Evolutionary conservation across 2,888 invertebrate species (phyloP), one percentile per base, ranked within the genome.

Genomic region (Tipula confusa): DNA sequence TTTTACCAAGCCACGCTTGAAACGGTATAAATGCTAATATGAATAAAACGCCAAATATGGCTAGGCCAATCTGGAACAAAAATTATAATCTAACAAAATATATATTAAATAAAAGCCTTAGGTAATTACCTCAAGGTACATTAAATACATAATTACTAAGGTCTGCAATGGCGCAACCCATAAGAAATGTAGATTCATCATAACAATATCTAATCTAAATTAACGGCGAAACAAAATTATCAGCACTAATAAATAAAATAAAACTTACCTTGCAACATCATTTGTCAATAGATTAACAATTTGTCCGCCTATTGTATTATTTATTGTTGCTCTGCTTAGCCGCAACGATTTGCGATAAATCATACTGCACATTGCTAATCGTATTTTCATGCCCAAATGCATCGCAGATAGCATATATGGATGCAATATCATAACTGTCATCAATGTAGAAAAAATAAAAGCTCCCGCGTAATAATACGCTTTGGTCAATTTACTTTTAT

Each of bases 271-370:
- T 2, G n/a, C n/a, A n/a, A n/a, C n/a, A n/a, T n/a, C n/a, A n/a
- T n/a, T n/a, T n/a, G 98, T 97, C 86, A 99, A 91, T 9, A 98
- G 92, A 90, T 98, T 98, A 64, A 98, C 97, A 86, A 93, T 92
- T 88, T 94, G 93, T 3, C 94, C 94, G 88, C 94, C 95, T n/a
- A n/a, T n/a, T n/a, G n/a, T n/a, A n/a, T n/a, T n/a, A n/a, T n/a
- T n/a, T n/a, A n/a, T n/a, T n/a, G n/a, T n/a, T n/a, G n/a, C n/a
- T n/a, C n/a, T n/a, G n/a, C n/a, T n/a, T n/a, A n/a, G n/a, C n/a
- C n/a, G n/a, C n/a, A n/a, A n/a, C n/a, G n/a, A n/a, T n/a, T n/a
- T n/a, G n/a, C n/a, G n/a, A n/a, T n/a, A n/a, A 84, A 95, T 91
- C 84, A 95, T 89, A 1, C 93, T 92, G 86, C 94, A 93, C 86